Conservation (phyloP, 2,113 vertebrate species). For the Phrynosoma blainvillii region DNA sequence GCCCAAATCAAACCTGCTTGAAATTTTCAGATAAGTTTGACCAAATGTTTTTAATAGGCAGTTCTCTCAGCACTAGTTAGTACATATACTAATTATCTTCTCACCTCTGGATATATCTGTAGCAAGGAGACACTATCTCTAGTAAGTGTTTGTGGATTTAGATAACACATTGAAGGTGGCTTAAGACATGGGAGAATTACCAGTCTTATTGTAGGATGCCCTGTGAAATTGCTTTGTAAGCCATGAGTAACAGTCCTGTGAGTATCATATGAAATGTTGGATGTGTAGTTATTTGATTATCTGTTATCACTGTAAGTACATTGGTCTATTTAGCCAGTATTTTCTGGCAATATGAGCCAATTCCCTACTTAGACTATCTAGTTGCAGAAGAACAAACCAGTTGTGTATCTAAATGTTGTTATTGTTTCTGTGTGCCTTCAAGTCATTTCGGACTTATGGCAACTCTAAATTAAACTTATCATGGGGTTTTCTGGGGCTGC, state of each 20-base stretch:
- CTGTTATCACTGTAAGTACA: not conserved
- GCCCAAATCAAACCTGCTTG: not conserved
- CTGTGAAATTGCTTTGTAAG: not conserved
- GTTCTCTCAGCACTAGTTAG: not conserved
- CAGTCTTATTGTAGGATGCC: not conserved
- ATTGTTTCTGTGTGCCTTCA: too few species aligned
- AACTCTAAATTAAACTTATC: too few species aligned
- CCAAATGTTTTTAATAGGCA: not conserved
- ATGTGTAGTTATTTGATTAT: too few species aligned
- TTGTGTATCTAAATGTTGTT: too few species aligned
- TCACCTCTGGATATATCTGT: not conserved
- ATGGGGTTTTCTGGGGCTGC: too few species aligned
- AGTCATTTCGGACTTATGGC: too few species aligned
- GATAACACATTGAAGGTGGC: not conserved
- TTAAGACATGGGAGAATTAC: too few species aligned
- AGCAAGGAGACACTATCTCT: not conserved
- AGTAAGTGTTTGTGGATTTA: not conserved
- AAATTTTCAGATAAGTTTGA: not conserved
- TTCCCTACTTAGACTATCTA: too few species aligned
- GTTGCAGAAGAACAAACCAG: not conserved
- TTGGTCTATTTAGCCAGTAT: not conserved
- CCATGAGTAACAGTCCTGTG: not conserved
- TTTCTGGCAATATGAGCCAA: not conserved
- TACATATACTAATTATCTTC: not conserved
- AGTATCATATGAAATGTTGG: not conserved